A percentile compares a stretch with the other conserved stretches of the same genome.
Conservation (phyloP, 1,140 invertebrate genomes). For the Drosophila rhopaloa region DNA sequence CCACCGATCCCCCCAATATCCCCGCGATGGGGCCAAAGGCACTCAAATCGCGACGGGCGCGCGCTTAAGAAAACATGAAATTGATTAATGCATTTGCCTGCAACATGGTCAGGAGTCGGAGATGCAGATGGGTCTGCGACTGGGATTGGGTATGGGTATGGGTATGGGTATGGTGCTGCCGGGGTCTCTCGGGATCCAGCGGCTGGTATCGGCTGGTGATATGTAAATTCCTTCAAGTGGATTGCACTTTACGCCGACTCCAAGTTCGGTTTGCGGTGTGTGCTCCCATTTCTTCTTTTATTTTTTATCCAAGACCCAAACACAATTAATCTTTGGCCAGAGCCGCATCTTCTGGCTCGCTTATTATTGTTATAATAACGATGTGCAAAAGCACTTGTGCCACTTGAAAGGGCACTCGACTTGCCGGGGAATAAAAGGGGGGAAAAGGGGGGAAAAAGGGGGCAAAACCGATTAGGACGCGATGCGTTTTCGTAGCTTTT, state of each 20-base stretch:
- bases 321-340: conserved; percentile 79
- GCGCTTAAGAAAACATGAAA: conserved; percentile 84
- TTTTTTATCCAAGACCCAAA: conserved; percentile 42
- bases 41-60: conserved; percentile 75
- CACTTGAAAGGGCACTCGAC: conserved; percentile 70
- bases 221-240: conserved; percentile 83
- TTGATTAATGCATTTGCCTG: conserved; percentile 84
- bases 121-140: conserved; percentile 11
- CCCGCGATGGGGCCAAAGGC: conserved; percentile 12
- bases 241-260: conserved; percentile 79
- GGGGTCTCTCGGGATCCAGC: background rate
- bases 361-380: conserved; percentile 84
- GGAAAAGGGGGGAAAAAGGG: background rate
- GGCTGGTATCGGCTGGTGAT: conserved; percentile 74
- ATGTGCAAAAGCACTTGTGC: conserved; percentile 84
- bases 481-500: conserved; percentile 33
- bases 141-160: no score
- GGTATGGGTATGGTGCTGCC: background rate
- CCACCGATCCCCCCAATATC: no score
- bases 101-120: conserved; percentile 58
- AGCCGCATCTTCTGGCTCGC: conserved; percentile 48
- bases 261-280: conserved; percentile 35
- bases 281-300: conserved; percentile 64
- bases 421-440: conserved; percentile 1
- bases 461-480: conserved; percentile 26